Base-by-base conservation (phyloP, 2,888 invertebrate genomes). In the Corythucha ciliata region DNA sequence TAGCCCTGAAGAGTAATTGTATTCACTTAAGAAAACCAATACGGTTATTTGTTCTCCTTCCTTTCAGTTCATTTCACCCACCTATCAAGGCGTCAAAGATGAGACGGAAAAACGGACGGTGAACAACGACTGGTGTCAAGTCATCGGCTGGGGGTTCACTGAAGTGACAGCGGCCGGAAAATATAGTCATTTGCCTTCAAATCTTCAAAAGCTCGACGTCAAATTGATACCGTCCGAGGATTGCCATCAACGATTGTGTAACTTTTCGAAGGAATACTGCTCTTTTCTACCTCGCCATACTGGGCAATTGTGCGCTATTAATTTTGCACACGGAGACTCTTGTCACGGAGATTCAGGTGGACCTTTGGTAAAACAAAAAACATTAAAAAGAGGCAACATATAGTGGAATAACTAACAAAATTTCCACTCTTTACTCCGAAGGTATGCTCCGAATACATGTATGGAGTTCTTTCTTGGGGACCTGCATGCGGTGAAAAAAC, bases 401-500 rank as follows among this genome's bases (percentile, higher is more conserved):
- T n/a, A n/a, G n/a, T n/a, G n/a, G n/a, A n/a, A n/a, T n/a, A n/a
- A n/a, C n/a, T n/a, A n/a, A n/a, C n/a, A n/a, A n/a, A n/a, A n/a
- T n/a, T n/a, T n/a, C n/a, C n/a, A n/a, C n/a, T n/a, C n/a, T n/a
- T n/a, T n/a, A n/a, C n/a, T n/a, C n/a, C n/a, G n/a, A n/a, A n/a
- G n/a, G n/a, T n/a, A n/a, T 44, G 44, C 32, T 29, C 32, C 16
- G 8, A 40, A 4, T 16, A 21, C 27, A 5, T 48, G 7, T 25
- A 21, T 18, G 48, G 40, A 6, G 4, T 48, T 24, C 40, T 48
- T 24, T 32, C 40, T 6, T 48, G 48, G 48, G 48, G 48, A 2
- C 48, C 48, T 6, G 41, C 32, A n/a, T 48, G 48, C 16, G 48
- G 48, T 16, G 33, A 29, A 29, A 29, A 48, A 40, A 40, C 29